Evolutionary conservation across 2,113 vertebrate genomes (phyloP).

Genomic region (Hiodon alosoides): DNA sequence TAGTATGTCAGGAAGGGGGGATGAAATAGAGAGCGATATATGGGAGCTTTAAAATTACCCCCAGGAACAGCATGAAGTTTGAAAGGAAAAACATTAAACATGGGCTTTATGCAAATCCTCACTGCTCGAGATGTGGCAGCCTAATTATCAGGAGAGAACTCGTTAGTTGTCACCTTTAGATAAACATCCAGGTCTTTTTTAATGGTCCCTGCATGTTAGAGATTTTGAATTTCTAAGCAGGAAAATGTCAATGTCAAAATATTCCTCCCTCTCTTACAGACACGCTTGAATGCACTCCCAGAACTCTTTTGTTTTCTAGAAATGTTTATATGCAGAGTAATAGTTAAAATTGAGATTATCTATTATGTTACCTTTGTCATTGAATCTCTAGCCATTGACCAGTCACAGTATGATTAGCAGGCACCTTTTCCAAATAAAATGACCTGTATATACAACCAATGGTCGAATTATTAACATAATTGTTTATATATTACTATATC

Average conservation of each 20-base stretch:
- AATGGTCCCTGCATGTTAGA: conserved; percentile 19
- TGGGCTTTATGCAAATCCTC: conserved; percentile 40
- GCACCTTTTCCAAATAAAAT: too few species aligned
- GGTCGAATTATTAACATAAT: too few species aligned
- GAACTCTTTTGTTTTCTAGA: conserved; percentile 24
- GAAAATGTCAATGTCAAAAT: conserved; percentile 39
- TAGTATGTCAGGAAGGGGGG: conserved; percentile 32
- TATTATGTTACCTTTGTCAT: too few species aligned
- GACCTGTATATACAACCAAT: too few species aligned
- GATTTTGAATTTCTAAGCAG: conserved; percentile 52
- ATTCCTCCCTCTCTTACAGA: conserved; percentile 21
- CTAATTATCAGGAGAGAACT: conserved; percentile 55
- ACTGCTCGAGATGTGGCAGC: conserved; percentile 34
- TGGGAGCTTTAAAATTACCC: conserved; percentile 28
- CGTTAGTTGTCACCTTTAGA: conserved; percentile 58
- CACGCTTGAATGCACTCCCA: background rate
- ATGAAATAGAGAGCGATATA: conserved; percentile 37
- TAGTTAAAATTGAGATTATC: background rate
- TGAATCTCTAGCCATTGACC: too few species aligned
- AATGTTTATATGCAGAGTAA: conserved; percentile 17
- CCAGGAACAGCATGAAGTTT: conserved; percentile 16
- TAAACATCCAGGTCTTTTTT: conserved; percentile 43
- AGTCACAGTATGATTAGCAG: too few species aligned
- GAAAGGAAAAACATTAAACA: conserved; percentile 37
- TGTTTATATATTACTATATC: too few species aligned